Base-by-base conservation (phyloP, 92 coral and sea anemone genomes). In the Zoanthus sociatus region DNA sequence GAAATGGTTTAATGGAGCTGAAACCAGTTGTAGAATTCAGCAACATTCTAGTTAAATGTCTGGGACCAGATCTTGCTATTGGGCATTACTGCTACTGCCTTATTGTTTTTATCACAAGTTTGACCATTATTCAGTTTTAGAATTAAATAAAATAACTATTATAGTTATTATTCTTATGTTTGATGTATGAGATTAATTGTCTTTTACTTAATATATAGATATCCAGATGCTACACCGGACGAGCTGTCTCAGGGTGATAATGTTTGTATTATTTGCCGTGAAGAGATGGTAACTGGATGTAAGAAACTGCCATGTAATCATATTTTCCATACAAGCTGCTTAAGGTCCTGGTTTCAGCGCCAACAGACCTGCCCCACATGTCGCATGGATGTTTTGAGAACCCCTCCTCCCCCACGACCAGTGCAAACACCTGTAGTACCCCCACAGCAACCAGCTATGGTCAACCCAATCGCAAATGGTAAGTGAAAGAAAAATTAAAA, bases 291-390 rank as follows among this genome's bases (percentile, higher is more conserved):
- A n/a, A 96, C 98, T 20, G 98, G 94, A 26, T 93, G 96, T 53
- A 96, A 96, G 87, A 96, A 96, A 87, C 90, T 96, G 32, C 99
- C 99, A 1, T 96, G 99, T 83, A 96, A 96, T 87, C 99, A 96
- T 73, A 96, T 96, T 42, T 96, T 96, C 91, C 99, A 96, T 87
- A 94, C 98, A 9, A 96, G 99, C 75, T 96, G 99, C 75, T 88
- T 96, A 71, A 92, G 99, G 60, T 96, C 99, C 1, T 96, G 99
- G 99, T 96, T 96, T 88, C 99, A 96, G 67, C 79, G 99, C 37
- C 99, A 96, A 30, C 99, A 96, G 84, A 96, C 99, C 42, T 96
- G 99, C 86, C 99, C 99, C 14, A 96, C 99, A 3, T 96, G 99
- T 84, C 93, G 99, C 74, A 95, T 96, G 99, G 99, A 96, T 88